phyloP scores from a whole-genome alignment of 2,888 invertebrate species.

The Hanleya hanleyi region DNA sequence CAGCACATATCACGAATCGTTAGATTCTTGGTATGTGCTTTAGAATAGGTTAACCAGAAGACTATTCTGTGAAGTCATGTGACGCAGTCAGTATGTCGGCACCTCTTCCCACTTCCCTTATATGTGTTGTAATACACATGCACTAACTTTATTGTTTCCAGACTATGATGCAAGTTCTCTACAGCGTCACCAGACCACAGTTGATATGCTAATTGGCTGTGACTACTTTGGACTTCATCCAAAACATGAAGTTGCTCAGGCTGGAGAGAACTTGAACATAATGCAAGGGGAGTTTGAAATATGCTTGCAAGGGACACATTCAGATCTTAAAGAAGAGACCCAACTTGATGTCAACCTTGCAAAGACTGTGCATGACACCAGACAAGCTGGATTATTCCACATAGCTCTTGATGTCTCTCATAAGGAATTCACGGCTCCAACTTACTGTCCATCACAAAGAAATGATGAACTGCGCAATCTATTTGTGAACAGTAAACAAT shows the following conservation, averaged over 20 bases:
- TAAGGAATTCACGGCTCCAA: neutral
- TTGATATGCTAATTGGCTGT: conserved; percentile 5
- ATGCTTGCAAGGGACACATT: conserved; percentile 3
- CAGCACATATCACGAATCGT: too few relatives aligned
- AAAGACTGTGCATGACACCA: conserved; percentile 7
- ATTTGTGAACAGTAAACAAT: too few relatives aligned
- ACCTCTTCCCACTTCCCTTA: too few relatives aligned
- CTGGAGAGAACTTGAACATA: conserved; percentile 6
- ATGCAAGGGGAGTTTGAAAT: conserved; percentile 11
- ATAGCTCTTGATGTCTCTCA: neutral
- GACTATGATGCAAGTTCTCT: neutral
- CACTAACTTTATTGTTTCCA: neutral
- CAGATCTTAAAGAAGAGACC: conserved; percentile 8
- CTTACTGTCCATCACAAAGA: neutral
- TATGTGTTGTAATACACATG: too few relatives aligned
- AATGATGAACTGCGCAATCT: too few relatives aligned
- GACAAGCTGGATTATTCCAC: too few relatives aligned
- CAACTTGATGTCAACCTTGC: conserved; percentile 6
- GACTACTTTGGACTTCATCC: conserved; percentile 16
- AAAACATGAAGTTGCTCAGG: neutral
- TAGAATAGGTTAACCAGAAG: too few relatives aligned
- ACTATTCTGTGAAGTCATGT: too few relatives aligned
- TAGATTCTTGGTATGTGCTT: too few relatives aligned
- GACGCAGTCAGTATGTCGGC: too few relatives aligned
- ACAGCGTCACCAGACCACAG: neutral